A percentile compares a stretch with the other conserved stretches of the same genome.
Conservation (phyloP, 2,888 invertebrate genomes). For the Petrolisthes manimaculis region DNA sequence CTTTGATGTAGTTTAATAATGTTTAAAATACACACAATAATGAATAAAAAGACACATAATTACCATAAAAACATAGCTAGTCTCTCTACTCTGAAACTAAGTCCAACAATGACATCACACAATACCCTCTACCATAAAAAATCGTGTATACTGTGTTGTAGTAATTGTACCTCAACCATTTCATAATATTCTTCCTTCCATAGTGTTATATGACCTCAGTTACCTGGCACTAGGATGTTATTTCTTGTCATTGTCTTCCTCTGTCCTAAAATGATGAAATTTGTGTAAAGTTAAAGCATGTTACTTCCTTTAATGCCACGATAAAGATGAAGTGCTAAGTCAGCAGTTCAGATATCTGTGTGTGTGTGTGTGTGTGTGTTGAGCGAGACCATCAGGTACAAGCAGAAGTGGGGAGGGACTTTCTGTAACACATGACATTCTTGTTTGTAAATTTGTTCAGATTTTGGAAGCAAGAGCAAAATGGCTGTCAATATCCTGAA, state of each 20-base stretch:
- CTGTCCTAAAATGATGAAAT: no score
- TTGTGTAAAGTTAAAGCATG: not conserved
- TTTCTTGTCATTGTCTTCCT: no score
- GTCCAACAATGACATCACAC: not conserved
- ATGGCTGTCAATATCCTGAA: no score
- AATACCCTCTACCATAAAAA: not conserved
- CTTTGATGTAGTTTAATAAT: not conserved
- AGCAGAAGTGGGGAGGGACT: no score
- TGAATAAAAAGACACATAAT: not conserved
- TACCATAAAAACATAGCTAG: not conserved
- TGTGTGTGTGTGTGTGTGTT: slow-evolving; percentile 4
- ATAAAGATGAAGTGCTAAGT: not conserved
- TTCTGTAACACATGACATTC: no score
- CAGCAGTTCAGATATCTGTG: not conserved
- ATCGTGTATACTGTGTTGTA: not conserved
- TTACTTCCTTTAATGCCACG: slow-evolving; percentile 1
- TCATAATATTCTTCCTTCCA: no score
- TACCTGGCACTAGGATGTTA: no score
- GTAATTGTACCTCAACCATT: no score
- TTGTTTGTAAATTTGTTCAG: no score
- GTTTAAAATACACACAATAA: not conserved
- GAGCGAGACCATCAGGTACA: not conserved
- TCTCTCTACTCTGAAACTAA: not conserved
- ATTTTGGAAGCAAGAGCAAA: no score
- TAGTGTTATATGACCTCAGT: no score